These are phyloP conservation scores for Microctenopoma steveboyesi DNA, from an alignment of 2,797 vertebrate species.

Conservation along the genomic window DNA sequence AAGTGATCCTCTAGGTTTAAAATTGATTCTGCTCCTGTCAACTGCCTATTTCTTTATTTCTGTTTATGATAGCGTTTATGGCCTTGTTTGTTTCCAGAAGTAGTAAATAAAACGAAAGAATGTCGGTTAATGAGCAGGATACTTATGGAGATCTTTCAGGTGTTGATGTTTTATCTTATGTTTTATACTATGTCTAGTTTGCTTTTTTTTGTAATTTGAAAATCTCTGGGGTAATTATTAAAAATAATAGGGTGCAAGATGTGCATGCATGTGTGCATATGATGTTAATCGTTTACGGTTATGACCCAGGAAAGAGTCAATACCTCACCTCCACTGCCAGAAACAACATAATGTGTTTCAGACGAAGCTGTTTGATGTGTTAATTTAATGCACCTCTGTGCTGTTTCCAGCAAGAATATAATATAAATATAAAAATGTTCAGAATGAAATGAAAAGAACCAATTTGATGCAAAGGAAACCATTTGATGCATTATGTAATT, in stretches of 20 bases:
- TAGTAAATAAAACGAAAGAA: constrained; percentile 36
- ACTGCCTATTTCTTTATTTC: constrained; percentile 55
- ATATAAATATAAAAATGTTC: background rate
- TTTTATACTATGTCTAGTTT: background rate
- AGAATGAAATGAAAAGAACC: constrained; percentile 10
- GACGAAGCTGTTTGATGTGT: constrained; percentile 27
- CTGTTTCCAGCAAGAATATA: constrained; percentile 16
- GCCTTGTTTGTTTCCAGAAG: constrained; percentile 30
- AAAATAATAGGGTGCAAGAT: background rate
- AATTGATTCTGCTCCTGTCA: constrained; percentile 55
- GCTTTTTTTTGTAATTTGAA: constrained; percentile 2
- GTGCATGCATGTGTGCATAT: background rate
- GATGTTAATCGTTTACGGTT: constrained; percentile 26
- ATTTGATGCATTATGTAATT: constrained; percentile 23
- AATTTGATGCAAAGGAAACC: background rate
- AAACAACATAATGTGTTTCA: constrained; percentile 24
- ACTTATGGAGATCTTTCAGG: constrained; percentile 24
- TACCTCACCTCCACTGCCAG: constrained; percentile 27
- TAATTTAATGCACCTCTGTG: constrained; percentile 5
- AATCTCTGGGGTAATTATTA: background rate
- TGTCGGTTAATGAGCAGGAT: constrained; percentile 45
- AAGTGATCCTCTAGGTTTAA: constrained; percentile 33
- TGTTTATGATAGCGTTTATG: constrained; percentile 44
- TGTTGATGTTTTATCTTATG: constrained; percentile 1
- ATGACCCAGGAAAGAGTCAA: constrained; percentile 34